Evolutionary conservation across 2,113 vertebrate species (phyloP), one percentile per base, ranked within the genome.

Genomic region (Istiophorus platypterus): DNA sequence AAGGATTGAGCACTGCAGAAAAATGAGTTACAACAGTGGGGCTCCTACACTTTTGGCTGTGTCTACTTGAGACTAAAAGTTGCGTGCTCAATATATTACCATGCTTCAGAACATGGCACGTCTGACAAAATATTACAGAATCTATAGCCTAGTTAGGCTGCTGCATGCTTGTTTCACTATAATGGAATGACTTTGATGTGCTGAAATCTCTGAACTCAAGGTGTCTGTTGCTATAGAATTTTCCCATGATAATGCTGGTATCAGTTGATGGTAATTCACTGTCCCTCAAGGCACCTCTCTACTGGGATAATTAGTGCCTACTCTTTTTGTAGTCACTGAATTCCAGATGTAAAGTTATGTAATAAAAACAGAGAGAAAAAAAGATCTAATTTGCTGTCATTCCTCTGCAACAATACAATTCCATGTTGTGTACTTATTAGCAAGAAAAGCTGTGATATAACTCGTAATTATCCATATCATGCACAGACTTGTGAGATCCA

Each of bases 1-100:
- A 37, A 85, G 94, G 72, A 1, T 15, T 5, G 77, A 91, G 1
- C 85, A 91, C 51, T 95, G 92, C 82, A 81, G 29, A 4, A 90
- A 86, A 56, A 89, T 94, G 87, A 84, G 9, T 10, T 93, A 95
- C 84, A 90, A 87, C 76, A 92, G 82, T 1, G 94, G 94, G 52
- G 85, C 86, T 13, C 88, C 90, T 0, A 92, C 92, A 1, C 87
- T 94, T 42, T 34, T 95, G 69, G 87, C 91, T 10, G 56, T 82
- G 56, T 61, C 47, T 14, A 37, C 61, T 6, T n/a, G n/a, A n/a
- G 52, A 61, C 58, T 80, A 70, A 69, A 24, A 45, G 13, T 10
- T 17, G 27, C 26, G 29, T 12, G 37, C 20, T 20, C 18, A 18
- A 13, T 31, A 14, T 17, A 69, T n/a, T 26, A 9, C 39, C 2